These are phyloP conservation scores for Plectropomus leopardus DNA, from an alignment of 2,113 vertebrate genomes.

Conservation along the genomic window DNA sequence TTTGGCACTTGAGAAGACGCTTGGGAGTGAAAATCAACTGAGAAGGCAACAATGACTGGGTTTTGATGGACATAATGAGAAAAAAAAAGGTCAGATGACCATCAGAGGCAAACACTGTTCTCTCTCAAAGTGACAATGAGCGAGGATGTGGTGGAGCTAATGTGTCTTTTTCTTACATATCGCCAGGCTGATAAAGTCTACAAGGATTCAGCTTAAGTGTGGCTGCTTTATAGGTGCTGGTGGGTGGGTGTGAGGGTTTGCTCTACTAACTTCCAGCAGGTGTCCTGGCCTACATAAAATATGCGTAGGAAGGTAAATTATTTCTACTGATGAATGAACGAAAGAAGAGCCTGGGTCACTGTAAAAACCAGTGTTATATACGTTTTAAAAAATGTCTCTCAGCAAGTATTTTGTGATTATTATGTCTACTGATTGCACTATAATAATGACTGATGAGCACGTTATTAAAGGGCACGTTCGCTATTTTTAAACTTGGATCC, in stretches of 20 bases:
- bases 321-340: constrained; percentile 15
- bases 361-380: not conserved
- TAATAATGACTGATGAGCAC: not conserved
- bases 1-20: constrained; percentile 60
- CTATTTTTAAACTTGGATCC: too few species aligned
- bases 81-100: constrained; percentile 22
- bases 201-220: not conserved
- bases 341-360: not conserved
- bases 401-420: too few species aligned
- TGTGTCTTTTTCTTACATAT: not conserved
- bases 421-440: not conserved
- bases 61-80: constrained; percentile 6
- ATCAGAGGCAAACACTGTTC: not conserved
- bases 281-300: constrained; percentile 29
- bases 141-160: not conserved
- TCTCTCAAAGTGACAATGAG: not conserved
- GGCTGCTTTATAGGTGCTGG: not conserved
- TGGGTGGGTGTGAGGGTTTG: constrained; percentile 19
- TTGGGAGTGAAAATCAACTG: constrained; percentile 69
- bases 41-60: constrained; percentile 46
- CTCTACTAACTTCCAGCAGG: constrained; percentile 19
- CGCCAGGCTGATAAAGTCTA: not conserved
- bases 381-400: too few species aligned
- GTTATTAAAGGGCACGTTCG: not conserved
- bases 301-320: constrained; percentile 15